Evolutionary conservation across 2,888 invertebrate genomes (phyloP).

Genomic region (Lasioglossum leucozonium): DNA sequence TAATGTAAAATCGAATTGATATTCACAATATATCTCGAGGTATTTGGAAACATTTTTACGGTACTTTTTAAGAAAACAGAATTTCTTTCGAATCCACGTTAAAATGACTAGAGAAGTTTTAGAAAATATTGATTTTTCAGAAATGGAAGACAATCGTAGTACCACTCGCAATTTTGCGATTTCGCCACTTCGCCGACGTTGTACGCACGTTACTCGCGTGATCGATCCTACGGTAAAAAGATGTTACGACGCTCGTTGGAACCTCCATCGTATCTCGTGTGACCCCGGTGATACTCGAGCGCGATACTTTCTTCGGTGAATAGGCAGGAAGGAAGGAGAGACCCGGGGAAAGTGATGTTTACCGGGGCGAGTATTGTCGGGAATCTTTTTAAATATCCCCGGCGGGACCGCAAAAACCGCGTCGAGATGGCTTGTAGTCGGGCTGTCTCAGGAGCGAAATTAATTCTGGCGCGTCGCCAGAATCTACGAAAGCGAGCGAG

Average conservation of each 20-base stretch:
- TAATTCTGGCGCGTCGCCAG: slow-evolving; percentile 74
- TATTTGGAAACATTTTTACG: too few species aligned
- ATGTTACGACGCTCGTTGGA: background rate
- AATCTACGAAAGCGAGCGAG: slow-evolving; percentile 3
- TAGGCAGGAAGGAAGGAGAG: background rate
- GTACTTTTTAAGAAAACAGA: too few species aligned
- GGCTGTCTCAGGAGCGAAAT: slow-evolving; percentile 64
- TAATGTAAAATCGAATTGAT: too few species aligned
- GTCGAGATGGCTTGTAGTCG: slow-evolving; percentile 22
- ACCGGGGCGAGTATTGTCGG: slow-evolving; percentile 18
- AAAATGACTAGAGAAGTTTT: too few species aligned
- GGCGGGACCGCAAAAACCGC: slow-evolving; percentile 37
- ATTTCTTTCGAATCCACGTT: too few species aligned
- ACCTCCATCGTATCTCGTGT: background rate
- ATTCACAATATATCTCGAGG: too few species aligned
- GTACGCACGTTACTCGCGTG: background rate
- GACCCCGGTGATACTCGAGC: background rate
- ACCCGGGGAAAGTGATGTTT: slow-evolving; percentile 42
- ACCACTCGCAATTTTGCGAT: background rate
- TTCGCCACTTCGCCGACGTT: background rate
- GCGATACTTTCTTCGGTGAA: background rate
- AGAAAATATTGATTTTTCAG: background rate
- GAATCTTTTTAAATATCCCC: slow-evolving; percentile 41
- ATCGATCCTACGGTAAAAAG: background rate
- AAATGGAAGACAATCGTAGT: background rate